Evolutionary conservation across 2,113 vertebrate species (phyloP).

Genomic region (Enhydra lutris): DNA sequence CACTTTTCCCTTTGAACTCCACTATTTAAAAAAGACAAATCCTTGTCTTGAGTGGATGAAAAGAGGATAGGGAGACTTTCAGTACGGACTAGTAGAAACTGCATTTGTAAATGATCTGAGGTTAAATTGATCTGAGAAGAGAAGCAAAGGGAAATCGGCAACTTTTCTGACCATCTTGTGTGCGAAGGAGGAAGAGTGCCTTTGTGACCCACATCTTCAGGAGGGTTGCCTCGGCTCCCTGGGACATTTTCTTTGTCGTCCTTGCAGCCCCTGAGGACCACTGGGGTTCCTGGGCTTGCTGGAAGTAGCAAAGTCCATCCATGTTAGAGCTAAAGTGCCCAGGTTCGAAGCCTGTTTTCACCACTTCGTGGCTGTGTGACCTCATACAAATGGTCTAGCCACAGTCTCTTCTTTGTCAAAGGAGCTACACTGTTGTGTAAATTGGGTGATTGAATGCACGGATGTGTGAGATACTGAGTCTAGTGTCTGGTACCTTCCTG

Average conservation of each 20-base stretch:
- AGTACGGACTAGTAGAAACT: background rate
- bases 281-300: background rate
- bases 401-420: background rate
- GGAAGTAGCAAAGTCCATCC: no score
- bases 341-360: background rate
- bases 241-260: background rate
- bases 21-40: background rate
- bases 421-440: background rate
- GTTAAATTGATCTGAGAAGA: background rate
- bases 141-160: background rate
- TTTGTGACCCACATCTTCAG: background rate
- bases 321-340: background rate
- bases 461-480: background rate
- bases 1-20: background rate
- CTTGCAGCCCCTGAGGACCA: background rate
- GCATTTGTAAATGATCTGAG: background rate
- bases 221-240: background rate
- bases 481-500: background rate
- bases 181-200: background rate
- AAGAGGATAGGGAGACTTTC: background rate
- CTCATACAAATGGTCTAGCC: background rate
- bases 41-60: background rate
- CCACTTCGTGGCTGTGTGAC: background rate
- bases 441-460: background rate
- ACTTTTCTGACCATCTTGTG: background rate